Evolutionary conservation across 1,140 invertebrate species (phyloP).

Genomic region (Drosophila sp.): DNA sequence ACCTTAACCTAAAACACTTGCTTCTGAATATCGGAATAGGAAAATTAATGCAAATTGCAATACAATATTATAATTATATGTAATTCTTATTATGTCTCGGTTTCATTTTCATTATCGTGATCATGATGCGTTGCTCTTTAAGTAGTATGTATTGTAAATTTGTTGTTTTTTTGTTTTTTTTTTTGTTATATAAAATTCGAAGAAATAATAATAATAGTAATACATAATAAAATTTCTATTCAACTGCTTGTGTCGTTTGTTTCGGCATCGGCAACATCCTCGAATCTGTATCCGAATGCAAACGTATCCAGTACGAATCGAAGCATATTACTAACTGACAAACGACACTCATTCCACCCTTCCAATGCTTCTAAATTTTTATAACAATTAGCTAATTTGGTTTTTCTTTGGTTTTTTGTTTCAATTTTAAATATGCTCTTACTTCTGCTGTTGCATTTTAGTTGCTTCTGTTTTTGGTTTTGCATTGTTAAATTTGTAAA

Average conservation of each 20-base stretch:
- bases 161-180: slow-evolving; percentile 10
- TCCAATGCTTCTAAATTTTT: slow-evolving; percentile 29
- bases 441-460: slow-evolving; percentile 16
- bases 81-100: slow-evolving; percentile 19
- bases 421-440: slow-evolving; percentile 19
- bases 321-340: not conserved
- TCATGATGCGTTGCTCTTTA: slow-evolving; percentile 10
- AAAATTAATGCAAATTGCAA: slow-evolving; percentile 15
- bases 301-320: not conserved
- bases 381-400: slow-evolving; percentile 59
- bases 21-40: slow-evolving; percentile 9
- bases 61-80: slow-evolving; percentile 14
- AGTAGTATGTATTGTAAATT: slow-evolving; percentile 16
- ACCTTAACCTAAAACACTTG: slow-evolving; percentile 35
- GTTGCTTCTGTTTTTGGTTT: slow-evolving; percentile 15
- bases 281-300: not conserved
- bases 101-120: slow-evolving; percentile 20
- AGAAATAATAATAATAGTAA: slow-evolving; percentile 37
- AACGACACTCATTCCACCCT: slow-evolving; percentile 17
- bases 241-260: slow-evolving; percentile 9
- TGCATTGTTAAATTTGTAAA: slow-evolving; percentile 43
- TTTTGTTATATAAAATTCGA: slow-evolving; percentile 22
- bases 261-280: not conserved
- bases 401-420: slow-evolving; percentile 30
- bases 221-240: slow-evolving; percentile 34